Conservation (phyloP, 2,113 vertebrate genomes). For the Eurypyga helias region DNA sequence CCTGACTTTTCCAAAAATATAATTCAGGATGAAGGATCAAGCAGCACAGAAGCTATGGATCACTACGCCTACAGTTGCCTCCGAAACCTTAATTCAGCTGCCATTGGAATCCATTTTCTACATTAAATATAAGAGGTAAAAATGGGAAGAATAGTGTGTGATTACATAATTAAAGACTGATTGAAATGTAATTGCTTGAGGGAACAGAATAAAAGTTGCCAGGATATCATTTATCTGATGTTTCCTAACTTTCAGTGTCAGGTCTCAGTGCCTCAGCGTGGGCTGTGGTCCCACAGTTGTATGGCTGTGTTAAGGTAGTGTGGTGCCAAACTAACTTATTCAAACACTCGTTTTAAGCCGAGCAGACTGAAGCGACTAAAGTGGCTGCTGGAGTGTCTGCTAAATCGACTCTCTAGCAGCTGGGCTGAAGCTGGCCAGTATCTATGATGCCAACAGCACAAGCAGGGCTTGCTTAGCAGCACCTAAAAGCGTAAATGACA, state of each 20-base stretch:
- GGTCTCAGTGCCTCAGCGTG: neutral
- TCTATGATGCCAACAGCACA: neutral
- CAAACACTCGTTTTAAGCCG: neutral
- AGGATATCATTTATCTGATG: neutral
- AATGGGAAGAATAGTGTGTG: neutral
- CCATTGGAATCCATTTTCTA: neutral
- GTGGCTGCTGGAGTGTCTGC: no score
- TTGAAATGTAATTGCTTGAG: neutral
- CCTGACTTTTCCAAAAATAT: neutral
- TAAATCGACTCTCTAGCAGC: neutral
- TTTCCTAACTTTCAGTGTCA: neutral
- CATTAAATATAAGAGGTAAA: neutral
- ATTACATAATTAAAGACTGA: neutral
- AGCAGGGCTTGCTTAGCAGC: neutral
- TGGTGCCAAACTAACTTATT: neutral
- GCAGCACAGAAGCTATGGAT: neutral
- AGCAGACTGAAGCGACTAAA: neutral
- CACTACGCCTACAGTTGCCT: neutral
- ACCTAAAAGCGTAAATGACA: neutral
- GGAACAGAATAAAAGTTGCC: neutral
- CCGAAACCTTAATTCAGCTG: neutral
- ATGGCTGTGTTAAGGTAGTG: neutral
- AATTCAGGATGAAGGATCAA: neutral
- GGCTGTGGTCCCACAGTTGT: neutral
- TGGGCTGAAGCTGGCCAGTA: neutral